These are phyloP conservation scores for Sinonovacula constricta DNA, from an alignment of 1,140 invertebrate genomes.

Conservation along the genomic window DNA sequence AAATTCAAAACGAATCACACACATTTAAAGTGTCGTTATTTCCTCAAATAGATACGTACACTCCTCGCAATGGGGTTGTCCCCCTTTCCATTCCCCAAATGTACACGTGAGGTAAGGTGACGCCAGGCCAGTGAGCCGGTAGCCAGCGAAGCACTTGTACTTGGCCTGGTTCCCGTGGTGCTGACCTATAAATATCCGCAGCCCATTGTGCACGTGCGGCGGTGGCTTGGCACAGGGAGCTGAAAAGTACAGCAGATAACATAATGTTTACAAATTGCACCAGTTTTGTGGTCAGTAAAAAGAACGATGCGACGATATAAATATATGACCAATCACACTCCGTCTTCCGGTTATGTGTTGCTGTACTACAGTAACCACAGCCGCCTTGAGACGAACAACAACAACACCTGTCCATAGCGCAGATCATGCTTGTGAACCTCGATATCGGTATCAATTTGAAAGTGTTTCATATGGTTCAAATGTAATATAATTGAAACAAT, in stretches of 20 bases:
- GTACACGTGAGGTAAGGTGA: constrained; percentile 61
- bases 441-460: no score
- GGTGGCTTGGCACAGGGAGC: constrained; percentile 93
- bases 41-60: no score
- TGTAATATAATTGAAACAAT: no score
- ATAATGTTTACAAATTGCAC: not conserved
- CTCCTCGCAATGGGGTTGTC: constrained; percentile 62
- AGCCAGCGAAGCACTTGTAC: constrained; percentile 96
- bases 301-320: no score
- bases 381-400: no score
- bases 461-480: no score
- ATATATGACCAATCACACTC: no score
- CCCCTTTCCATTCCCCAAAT: constrained; percentile 64
- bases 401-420: no score
- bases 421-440: no score
- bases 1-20: no score
- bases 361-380: no score
- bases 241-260: constrained; percentile 65
- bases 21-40: no score
- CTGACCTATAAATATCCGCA: constrained; percentile 97
- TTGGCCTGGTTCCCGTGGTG: constrained; percentile 96
- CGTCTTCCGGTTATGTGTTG: not conserved
- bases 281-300: not conserved
- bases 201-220: constrained; percentile 91
- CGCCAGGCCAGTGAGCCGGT: constrained; percentile 80